These are phyloP conservation scores for Spisula solida DNA, from an alignment of 2,888 invertebrate genomes.

Conservation along the genomic window DNA sequence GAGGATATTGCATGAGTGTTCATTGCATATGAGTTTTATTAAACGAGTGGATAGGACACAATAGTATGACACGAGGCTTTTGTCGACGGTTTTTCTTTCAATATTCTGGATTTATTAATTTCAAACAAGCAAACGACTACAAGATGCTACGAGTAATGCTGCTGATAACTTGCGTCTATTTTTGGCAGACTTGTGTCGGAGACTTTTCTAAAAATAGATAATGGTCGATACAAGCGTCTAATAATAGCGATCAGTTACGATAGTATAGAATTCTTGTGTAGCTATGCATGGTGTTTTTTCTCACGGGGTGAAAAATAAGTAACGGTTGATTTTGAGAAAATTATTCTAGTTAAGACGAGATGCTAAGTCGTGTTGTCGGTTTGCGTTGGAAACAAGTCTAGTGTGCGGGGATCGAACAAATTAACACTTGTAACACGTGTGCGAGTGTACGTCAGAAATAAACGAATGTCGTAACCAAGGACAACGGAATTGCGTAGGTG, in stretches of 20 bases:
- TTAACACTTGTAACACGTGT: not conserved
- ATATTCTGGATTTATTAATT: no score
- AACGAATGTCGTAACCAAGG: conserved; percentile 58
- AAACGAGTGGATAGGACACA: no score
- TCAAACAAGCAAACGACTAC: not conserved
- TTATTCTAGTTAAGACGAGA: not conserved
- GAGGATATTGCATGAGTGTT: no score
- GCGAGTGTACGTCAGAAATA: conserved; percentile 61
- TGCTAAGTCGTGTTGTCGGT: not conserved
- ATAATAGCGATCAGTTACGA: conserved; percentile 49
- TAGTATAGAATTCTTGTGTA: conserved; percentile 16
- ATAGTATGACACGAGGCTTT: no score
- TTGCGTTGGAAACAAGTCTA: not conserved
- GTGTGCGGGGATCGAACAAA: not conserved
- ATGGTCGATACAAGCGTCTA: conserved; percentile 55
- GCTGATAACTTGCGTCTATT: conserved; percentile 32
- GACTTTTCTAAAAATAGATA: conserved; percentile 54
- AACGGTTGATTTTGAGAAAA: not conserved
- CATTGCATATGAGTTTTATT: no score
- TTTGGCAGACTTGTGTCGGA: conserved; percentile 37
- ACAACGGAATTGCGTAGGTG: conserved; percentile 69
- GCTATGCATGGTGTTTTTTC: not conserved
- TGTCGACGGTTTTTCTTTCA: no score
- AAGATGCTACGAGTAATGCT: not conserved
- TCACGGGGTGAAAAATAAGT: not conserved